Percentiles rank a stretch among this genome's conserved stretches.
These are phyloP conservation scores for Scytalopus superciliaris DNA, from an alignment of 2,113 vertebrate species.

Conservation along the genomic window DNA sequence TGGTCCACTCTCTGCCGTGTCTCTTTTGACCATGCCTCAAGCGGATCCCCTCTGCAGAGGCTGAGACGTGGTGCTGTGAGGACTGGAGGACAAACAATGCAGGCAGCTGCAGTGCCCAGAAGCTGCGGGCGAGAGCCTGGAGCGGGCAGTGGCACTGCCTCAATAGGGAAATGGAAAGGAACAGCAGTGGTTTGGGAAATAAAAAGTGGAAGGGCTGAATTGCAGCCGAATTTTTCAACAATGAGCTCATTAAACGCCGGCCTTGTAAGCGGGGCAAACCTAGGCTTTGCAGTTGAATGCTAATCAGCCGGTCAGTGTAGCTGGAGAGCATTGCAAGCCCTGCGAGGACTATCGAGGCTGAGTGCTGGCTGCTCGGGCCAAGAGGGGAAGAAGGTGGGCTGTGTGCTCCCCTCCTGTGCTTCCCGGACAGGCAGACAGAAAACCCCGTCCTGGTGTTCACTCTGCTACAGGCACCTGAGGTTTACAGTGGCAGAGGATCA, in stretches of 20 bases:
- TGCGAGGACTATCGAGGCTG: neutral
- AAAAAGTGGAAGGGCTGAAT: conserved; percentile 6
- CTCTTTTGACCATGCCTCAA: neutral
- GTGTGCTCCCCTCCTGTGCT: neutral
- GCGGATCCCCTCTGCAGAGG: neutral
- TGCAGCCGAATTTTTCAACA: conserved; percentile 39
- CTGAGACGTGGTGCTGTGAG: neutral
- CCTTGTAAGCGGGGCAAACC: neutral
- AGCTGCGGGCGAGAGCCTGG: neutral
- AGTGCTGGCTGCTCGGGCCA: accelerated
- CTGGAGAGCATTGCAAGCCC: neutral
- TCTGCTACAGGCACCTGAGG: neutral
- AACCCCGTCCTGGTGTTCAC: neutral
- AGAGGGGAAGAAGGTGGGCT: neutral
- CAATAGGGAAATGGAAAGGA: neutral
- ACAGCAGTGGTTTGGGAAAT: neutral
- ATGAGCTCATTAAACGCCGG: conserved; percentile 15
- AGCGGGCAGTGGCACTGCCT: neutral
- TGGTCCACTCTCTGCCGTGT: accelerated
- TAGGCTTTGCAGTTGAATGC: conserved; percentile 44
- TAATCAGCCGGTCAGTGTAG: conserved; percentile 32
- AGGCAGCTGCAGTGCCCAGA: neutral
- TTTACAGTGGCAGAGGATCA: neutral
- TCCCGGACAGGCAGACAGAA: accelerated
- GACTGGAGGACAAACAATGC: neutral